phyloP scores from a whole-genome alignment of 2,797 vertebrate genomes.

The Neopelma chrysocephalum region DNA sequence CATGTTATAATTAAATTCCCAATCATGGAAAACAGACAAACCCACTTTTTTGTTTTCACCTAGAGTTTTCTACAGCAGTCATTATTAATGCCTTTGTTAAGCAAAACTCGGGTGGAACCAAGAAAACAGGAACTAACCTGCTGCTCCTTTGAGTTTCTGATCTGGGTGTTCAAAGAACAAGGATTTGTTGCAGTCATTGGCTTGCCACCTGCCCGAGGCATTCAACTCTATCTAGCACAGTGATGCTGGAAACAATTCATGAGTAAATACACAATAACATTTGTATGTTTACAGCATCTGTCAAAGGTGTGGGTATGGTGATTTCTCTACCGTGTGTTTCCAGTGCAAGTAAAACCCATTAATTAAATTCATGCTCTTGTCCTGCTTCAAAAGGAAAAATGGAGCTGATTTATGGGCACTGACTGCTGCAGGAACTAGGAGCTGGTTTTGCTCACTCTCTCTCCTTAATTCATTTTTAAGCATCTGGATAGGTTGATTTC shows the following conservation, averaged over 20 bases:
- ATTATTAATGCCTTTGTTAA: background rate
- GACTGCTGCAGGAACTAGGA: background rate
- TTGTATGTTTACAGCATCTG: constrained; percentile 27
- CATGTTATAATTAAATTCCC: background rate
- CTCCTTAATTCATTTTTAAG: constrained; percentile 2
- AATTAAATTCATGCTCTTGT: constrained; percentile 47
- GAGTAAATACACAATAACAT: constrained; percentile 24
- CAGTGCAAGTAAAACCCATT: constrained; percentile 40
- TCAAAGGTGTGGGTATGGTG: background rate
- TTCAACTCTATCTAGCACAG: constrained; percentile 15
- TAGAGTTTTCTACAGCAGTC: background rate
- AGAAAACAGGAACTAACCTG: background rate
- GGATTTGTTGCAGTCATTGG: constrained; percentile 18
- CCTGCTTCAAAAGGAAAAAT: constrained; percentile 18
- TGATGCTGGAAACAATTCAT: background rate
- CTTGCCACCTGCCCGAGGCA: constrained; percentile 23
- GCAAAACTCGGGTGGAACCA: background rate
- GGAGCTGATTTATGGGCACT: constrained; percentile 16
- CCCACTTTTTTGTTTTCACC: background rate
- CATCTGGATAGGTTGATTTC: background rate
- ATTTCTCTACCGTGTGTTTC: background rate
- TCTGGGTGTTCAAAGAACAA: background rate
- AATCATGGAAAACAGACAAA: background rate
- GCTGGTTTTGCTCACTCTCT: background rate
- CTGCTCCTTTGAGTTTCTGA: background rate